These are phyloP conservation scores for Habroteleia sp. DNA, from an alignment of 2,888 invertebrate genomes.

Conservation along the genomic window DNA sequence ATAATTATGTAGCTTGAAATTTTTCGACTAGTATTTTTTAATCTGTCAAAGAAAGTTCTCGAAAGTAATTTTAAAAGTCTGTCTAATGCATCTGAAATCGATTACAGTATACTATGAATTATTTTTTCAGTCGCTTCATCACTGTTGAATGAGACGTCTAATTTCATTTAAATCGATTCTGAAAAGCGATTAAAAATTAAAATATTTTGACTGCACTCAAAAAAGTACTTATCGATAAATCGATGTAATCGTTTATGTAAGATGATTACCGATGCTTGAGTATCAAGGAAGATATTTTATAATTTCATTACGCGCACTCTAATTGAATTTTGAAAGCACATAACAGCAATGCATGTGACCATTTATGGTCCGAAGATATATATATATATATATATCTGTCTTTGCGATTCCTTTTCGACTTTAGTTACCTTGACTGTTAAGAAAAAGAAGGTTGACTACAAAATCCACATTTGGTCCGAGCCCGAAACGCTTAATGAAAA, in stretches of 20 bases:
- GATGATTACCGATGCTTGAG: constrained; percentile 35
- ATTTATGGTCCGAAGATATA: constrained; percentile 55
- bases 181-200: constrained; percentile 22
- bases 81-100: too few species aligned
- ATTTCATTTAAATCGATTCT: constrained; percentile 3
- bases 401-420: constrained; percentile 47
- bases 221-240: constrained; percentile 29
- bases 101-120: too few species aligned
- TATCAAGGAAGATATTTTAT: constrained; percentile 32
- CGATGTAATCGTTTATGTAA: constrained; percentile 23
- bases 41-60: too few species aligned
- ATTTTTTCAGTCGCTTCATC: too few species aligned
- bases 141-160: too few species aligned
- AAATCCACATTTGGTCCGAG: constrained; percentile 45
- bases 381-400: too few species aligned
- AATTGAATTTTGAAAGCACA: constrained; percentile 41
- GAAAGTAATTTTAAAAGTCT: too few species aligned
- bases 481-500: constrained; percentile 26
- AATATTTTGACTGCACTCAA: constrained; percentile 12
- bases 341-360: constrained; percentile 47
- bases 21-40: too few species aligned
- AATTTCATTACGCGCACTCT: constrained; percentile 37
- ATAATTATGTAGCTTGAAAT: too few species aligned
- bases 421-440: constrained; percentile 29
- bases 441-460: constrained; percentile 45